These are phyloP conservation scores for Tipula vernalis DNA, from an alignment of 2,888 invertebrate genomes.

Conservation along the genomic window DNA sequence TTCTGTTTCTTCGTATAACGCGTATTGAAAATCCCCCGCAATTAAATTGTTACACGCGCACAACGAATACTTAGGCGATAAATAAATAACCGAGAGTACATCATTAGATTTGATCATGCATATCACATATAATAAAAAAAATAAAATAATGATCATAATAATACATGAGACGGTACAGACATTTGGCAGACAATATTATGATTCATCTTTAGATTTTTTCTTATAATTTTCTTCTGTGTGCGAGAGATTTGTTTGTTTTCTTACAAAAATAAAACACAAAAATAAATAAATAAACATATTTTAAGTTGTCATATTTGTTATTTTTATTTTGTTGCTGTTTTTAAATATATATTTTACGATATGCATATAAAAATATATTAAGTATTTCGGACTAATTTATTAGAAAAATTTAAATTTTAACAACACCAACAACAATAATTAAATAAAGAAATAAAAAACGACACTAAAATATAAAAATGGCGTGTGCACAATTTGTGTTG, in stretches of 20 bases:
- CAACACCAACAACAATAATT: neutral
- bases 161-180: neutral
- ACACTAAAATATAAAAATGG: neutral
- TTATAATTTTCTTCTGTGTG: neutral
- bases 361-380: neutral
- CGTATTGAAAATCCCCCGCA: neutral
- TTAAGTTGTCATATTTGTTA: neutral
- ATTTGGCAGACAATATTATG: neutral
- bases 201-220: neutral
- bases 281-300: neutral
- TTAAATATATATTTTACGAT: neutral
- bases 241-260: neutral
- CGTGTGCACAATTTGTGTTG: neutral
- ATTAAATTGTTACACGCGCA: neutral
- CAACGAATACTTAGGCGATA: neutral
- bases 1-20: too few relatives aligned
- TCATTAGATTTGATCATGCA: neutral
- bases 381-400: neutral
- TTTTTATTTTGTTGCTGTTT: neutral
- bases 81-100: neutral
- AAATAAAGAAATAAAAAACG: neutral
- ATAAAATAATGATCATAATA: neutral
- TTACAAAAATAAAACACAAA: neutral
- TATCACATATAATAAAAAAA: neutral
- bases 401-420: neutral